Base-by-base conservation (phyloP, 2,888 invertebrate species). In the Nipponacmea schrenckii region DNA sequence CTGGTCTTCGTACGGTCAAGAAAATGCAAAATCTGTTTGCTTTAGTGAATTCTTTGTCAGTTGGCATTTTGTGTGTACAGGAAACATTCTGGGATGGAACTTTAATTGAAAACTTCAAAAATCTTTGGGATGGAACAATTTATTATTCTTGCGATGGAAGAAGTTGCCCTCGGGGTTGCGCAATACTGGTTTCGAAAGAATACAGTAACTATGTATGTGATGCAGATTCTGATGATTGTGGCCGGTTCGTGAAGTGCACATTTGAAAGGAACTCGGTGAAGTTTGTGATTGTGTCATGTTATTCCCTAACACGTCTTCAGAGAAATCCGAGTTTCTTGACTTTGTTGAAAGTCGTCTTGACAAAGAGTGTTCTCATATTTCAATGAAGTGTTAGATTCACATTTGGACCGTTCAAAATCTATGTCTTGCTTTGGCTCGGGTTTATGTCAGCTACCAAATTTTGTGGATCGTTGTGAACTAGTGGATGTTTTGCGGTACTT, bases 81-180 rank as follows among this genome's bases (percentile, higher is more conserved):
- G 48, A 48, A 48, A 48, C 48, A 48, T 48, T 48, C n/a, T 48
- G 48, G 48, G 48, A 48, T 48, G 48, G 2, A 0, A n/a, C 15
- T 48, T 48, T 48, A 17, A 48, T 48, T 48, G 7, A 48, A 17
- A n/a, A 48, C 3, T 17, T 17, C 17, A 4, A n/a, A 17, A 7
- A 48, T 17, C 48, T 48, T 48, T 48, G 48, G 48, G 48, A 48
- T 17, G 48, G 48, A 17, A 7, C 17, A 15, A 48, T 48, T 48
- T 48, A 48, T n/a, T n/a, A 48, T 48, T 48, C 48, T 48, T 48
- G 48, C n/a, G 48, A 48, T 48, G 48, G 48, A 48, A 48, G 17
- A 17, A 17, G 17, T 15, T 17, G n/a, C 17, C 48, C 17, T 48
- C 48, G 48, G 15, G 48, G 48, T 17, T 48, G 48, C 7, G 48